A percentile compares a stretch with the other conserved stretches of the same genome.
phyloP scores from a whole-genome alignment of 92 coral and sea anemone genomes.

The Parazoanthus darwini region DNA sequence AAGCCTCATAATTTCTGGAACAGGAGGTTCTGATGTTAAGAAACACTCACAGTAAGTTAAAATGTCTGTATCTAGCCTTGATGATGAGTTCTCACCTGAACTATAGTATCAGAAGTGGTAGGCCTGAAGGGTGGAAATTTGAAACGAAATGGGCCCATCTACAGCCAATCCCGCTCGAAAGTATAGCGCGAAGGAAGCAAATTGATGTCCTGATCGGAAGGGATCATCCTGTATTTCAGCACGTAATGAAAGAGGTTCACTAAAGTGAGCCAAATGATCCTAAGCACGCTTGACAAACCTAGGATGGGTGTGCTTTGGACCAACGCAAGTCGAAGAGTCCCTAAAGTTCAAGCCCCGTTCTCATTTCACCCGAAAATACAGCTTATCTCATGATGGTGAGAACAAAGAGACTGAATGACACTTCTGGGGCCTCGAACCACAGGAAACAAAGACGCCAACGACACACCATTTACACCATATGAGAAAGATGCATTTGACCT shows the following conservation, averaged over 20 bases:
- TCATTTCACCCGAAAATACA: conserved; percentile 55
- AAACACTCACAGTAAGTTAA: conserved; percentile 47
- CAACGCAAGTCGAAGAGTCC: conserved; percentile 46
- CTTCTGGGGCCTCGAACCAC: conserved; percentile 57
- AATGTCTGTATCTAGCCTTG: neutral
- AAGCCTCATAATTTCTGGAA: conserved; percentile 6
- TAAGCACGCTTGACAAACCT: too few species aligned
- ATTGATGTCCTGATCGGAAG: conserved; percentile 65
- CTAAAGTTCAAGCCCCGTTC: conserved; percentile 41
- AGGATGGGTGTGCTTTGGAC: conserved; percentile 68
- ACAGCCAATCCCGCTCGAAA: conserved; percentile 42
- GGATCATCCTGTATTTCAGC: conserved; percentile 64
- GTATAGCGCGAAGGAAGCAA: conserved; percentile 45
- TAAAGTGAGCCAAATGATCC: conserved; percentile 27
- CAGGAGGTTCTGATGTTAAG: conserved; percentile 50
- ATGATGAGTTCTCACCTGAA: too few species aligned
- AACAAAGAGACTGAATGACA: conserved; percentile 40
- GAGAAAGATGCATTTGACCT: too few species aligned
- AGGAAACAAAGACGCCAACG: conserved; percentile 41
- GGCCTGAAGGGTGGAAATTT: too few species aligned
- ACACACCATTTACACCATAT: too few species aligned
- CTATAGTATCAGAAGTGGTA: too few species aligned
- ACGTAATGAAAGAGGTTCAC: conserved; percentile 45
- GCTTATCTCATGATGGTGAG: conserved; percentile 15
- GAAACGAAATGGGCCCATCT: too few species aligned